Evolutionary conservation across 2,888 invertebrate species (phyloP).

Genomic region (Cantharis rustica): DNA sequence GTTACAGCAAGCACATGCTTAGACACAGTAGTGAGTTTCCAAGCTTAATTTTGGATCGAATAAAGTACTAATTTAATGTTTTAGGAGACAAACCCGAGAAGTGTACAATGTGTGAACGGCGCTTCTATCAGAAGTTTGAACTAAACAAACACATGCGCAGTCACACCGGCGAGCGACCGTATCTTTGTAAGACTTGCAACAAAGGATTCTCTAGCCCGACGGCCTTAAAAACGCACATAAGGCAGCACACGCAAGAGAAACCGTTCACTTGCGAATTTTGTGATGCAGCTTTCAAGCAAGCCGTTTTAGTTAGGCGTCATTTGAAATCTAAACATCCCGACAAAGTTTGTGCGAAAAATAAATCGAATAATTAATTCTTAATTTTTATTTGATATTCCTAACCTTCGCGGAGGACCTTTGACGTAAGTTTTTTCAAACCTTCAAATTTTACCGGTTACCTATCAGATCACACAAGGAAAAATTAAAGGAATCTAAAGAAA

Average conservation of each 20-base stretch:
- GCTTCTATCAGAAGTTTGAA: neutral
- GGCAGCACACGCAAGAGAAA: neutral
- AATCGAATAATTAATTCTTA: neutral
- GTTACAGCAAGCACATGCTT: neutral
- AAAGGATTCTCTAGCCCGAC: neutral
- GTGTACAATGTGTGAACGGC: neutral
- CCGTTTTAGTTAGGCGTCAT: neutral
- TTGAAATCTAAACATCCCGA: neutral
- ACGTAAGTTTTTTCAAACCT: too few species aligned
- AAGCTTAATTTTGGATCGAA: neutral
- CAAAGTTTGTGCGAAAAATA: neutral
- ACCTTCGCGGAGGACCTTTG: neutral
- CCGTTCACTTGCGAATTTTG: neutral
- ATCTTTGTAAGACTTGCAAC: neutral
- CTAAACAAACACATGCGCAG: neutral
- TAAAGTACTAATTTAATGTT: neutral
- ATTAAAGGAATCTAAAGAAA: too few species aligned
- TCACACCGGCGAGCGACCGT: neutral
- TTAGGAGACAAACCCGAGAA: neutral
- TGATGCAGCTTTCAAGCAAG: neutral
- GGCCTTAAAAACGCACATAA: neutral
- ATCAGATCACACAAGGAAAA: too few species aligned
- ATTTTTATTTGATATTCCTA: neutral
- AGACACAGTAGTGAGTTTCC: neutral
- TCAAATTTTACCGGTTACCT: too few species aligned